phyloP scores from a whole-genome alignment of 2,888 invertebrate species.

The Lysandra bellargus region DNA sequence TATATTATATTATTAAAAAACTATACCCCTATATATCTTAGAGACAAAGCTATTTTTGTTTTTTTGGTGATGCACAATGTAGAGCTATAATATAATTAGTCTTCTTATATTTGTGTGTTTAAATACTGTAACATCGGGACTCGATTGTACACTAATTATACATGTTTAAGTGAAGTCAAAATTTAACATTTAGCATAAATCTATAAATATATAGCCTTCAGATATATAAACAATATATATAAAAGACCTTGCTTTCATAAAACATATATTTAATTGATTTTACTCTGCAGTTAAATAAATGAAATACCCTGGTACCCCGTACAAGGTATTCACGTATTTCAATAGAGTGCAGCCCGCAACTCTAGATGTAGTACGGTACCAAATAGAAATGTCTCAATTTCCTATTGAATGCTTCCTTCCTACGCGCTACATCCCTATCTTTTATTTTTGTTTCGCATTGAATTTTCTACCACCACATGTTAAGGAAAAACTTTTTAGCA shows the following conservation, averaged over 20 bases:
- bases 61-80: no score
- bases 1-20: no score
- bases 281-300: not conserved
- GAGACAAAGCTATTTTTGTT: no score
- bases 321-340: constrained; percentile 40
- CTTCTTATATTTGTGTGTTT: no score
- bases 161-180: no score
- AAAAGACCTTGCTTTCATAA: not conserved
- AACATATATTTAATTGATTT: constrained; percentile 15
- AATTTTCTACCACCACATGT: constrained; percentile 44
- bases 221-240: no score
- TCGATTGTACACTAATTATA: no score
- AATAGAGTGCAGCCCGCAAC: constrained; percentile 48
- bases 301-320: constrained; percentile 30
- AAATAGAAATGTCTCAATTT: constrained; percentile 77
- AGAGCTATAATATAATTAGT: no score
- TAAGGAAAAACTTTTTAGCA: not conserved
- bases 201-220: no score
- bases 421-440: constrained; percentile 49
- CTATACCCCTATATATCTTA: no score
- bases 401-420: constrained; percentile 62
- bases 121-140: no score
- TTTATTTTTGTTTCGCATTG: constrained; percentile 54
- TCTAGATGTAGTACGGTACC: constrained; percentile 67
- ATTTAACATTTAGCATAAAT: no score